Evolutionary conservation across 2,797 vertebrate genomes (phyloP), one percentile per base, ranked within the genome.

Genomic region (Hyperoplus lanceolatus): DNA sequence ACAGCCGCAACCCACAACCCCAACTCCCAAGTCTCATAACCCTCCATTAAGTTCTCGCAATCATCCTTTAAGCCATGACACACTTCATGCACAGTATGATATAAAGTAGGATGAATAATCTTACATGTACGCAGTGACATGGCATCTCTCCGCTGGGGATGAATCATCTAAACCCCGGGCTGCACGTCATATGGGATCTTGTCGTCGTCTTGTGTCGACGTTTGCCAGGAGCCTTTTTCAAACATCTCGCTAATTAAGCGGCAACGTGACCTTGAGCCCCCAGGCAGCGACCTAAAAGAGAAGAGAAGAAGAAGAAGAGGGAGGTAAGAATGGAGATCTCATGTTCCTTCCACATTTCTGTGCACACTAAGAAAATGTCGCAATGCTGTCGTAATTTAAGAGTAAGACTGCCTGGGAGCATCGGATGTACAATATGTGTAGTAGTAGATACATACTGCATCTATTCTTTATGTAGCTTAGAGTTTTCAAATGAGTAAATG

Each of bases 231-330:
- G 88, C 80, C 36, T 41, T 60, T 29, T 80, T 82, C 48, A 75
- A 65, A 79, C 57, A 41, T 66, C 29, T 51, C 46, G 41, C 85
- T 89, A 83, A 89, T 90, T 80, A 88, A 90, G 78, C 42, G 18
- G 55, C 62, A 71, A 45, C 54, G 13, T 86, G 87, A 91, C 88
- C 92, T 77, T 63, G 70, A 75, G 74, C 82, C 80, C 62, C 13
- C 1, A 42, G 85, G 83, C 78, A 53, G 63, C 7, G 54, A 79
- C 76, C 82, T 59, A 43, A 64, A 77, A 69, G 63, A 81, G 1
- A 57, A 48, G 6, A 63, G 21, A n/a, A 16, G 38, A 62, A 4
- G 59, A 61, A n/a, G 62, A 13, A 29, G 5, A 54, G 10, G 36
- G 21, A 21, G 38, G 41, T 16, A 58, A 18, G 41, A 64, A 65